Evolutionary conservation across 1,140 invertebrate species (phyloP).

Genomic region (Arctopsyche grandis): DNA sequence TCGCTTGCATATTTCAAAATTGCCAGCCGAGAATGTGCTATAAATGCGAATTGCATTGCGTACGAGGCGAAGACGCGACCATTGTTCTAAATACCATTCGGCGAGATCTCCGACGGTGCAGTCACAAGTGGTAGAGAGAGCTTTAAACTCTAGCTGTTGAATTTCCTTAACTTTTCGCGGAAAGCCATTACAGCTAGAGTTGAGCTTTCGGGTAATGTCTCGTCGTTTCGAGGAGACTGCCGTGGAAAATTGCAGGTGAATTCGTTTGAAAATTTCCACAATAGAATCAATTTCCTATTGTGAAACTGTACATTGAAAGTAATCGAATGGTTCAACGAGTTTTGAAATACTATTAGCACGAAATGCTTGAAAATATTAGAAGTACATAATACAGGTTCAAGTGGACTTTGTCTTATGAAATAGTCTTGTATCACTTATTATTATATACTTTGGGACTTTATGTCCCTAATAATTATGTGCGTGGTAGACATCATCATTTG

Average conservation of each 20-base stretch:
- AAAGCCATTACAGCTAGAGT: constrained; percentile 43
- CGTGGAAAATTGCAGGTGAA: constrained; percentile 4
- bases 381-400: too few relatives aligned
- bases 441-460: too few relatives aligned
- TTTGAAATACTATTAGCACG: too few relatives aligned
- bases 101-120: constrained; percentile 12
- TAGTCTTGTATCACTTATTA: too few relatives aligned
- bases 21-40: not conserved
- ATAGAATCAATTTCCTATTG: too few relatives aligned
- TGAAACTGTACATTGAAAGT: too few relatives aligned
- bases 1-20: too few relatives aligned
- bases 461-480: too few relatives aligned
- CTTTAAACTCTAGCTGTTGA: constrained; percentile 27
- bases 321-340: too few relatives aligned
- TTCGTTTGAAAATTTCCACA: not conserved
- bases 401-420: too few relatives aligned
- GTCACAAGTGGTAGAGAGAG: not conserved
- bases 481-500: too few relatives aligned
- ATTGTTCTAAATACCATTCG: constrained; percentile 34
- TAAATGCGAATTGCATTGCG: not conserved
- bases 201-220: constrained; percentile 42
- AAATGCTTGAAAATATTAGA: too few relatives aligned
- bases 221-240: constrained; percentile 5
- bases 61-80: not conserved
- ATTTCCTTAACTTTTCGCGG: constrained; percentile 36